Evolutionary conservation across 2,113 vertebrate genomes (phyloP), one percentile per base, ranked within the genome.

Genomic region (Pogona vitticeps): DNA sequence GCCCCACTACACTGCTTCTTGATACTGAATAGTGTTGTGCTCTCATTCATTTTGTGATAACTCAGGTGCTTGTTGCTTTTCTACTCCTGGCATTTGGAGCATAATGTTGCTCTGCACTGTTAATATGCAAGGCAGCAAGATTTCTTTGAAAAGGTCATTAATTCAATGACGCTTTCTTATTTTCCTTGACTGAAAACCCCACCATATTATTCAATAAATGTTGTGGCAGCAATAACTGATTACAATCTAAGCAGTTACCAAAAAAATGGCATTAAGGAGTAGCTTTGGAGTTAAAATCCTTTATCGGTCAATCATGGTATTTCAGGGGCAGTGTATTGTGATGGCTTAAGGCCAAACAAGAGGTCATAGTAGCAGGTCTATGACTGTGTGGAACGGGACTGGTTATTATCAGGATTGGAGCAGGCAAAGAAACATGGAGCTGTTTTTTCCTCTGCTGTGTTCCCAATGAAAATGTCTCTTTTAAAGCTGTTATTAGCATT

Each of bases 161-260:
- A 75, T 75, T 80, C 82, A 88, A 33, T 67, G 83, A 2, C 28
- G 88, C 61, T 38, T 90, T 0, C 1, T 1, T 31, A 56, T 61
- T 86, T 88, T 68, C 26, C 52, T 84, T 82, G 17, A 40, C 36
- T 65, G 85, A 84, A 86, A 72, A 68, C 82, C 1, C 65, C 23
- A 6, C 38, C 6, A 21, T 83, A 90, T 61, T 46, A 65, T 52
- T 91, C 75, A 18, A 0, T 56, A 18, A 26, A 2, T 76, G 33
- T 83, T 86, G 76, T 42, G 81, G 1, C 40, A 83, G 52, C 77
- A 90, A 76, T 80, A 88, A 82, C 31, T 7, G 72, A 28, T 80
- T 61, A 12, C 18, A 28, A 3, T 40, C 67, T 3, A 40, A 38
- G 42, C 23, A 75, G 84, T 76, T 84, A 38, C 42, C n/a, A 42